Evolutionary conservation across 2,888 invertebrate species (phyloP), one percentile per base, ranked within the genome.

Genomic region (Platycnemis pennipes): DNA sequence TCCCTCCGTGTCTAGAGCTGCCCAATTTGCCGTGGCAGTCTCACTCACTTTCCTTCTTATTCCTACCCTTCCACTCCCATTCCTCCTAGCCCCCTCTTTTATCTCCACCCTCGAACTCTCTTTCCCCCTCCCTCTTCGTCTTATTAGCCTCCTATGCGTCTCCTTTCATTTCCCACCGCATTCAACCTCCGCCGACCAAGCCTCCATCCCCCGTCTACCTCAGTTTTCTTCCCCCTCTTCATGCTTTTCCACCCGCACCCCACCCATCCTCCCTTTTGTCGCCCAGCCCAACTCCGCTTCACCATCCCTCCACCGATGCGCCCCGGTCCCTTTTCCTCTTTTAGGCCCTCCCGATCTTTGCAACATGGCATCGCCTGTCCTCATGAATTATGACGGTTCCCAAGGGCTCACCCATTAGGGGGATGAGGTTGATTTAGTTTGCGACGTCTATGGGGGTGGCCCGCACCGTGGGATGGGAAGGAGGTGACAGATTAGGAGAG

Each of bases 291-390:
- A n/a, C n/a, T n/a, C n/a, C n/a, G n/a, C n/a, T n/a, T n/a, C n/a
- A n/a, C 5, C 31, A 37, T 11, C 11, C 77, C 77, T 31, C 69
- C 5, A 7, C 77, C 37, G 63, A 1, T 63, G 26, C 63, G 26
- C 77, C 77, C 37, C 1, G 13, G 37, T 77, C 77, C 11, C 13
- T 37, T 31, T 77, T 77, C 37, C 77, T 37, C 37, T 77, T 77
- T 77, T 37, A 37, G 37, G 13, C 37, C 77, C 37, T 77, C 8
- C 26, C 44, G 91, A 91, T 91, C 91, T 91, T 63, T 69, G 91
- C 91, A 69, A 91, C 91, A 91, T 91, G 91, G 91, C 91, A 63
- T 91, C 63, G 91, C 91, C 91, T 91, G 91, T 91, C 91, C 63
- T 45, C 91, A 69, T 91, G 91, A 91, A 91, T 91, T 91, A 91